Percentiles rank a stretch among this genome's conserved stretches.
phyloP scores from a whole-genome alignment of 2,888 invertebrate species.

The Parnassius smintheus region DNA sequence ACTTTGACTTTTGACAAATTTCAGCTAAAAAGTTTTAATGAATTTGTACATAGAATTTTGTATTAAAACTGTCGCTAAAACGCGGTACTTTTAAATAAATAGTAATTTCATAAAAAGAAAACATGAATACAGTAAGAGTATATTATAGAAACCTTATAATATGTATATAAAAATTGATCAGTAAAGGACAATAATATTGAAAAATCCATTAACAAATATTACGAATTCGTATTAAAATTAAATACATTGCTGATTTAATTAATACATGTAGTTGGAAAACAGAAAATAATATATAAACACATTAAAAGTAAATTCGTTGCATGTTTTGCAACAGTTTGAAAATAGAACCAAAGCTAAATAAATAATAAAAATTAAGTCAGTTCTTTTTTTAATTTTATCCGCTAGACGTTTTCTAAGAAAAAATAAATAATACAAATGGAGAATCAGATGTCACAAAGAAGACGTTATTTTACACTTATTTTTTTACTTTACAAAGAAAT shows the following conservation, averaged over 20 bases:
- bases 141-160: neutral
- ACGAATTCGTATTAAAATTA: too few species aligned
- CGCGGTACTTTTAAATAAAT: slow-evolving; percentile 4
- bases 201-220: too few species aligned
- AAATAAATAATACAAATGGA: slow-evolving; percentile 23
- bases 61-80: slow-evolving; percentile 11
- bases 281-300: slow-evolving; percentile 4
- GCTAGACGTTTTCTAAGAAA: slow-evolving; percentile 11
- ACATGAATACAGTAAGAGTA: neutral
- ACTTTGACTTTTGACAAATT: slow-evolving; percentile 8
- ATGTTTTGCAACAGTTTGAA: neutral
- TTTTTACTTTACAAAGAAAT: slow-evolving; percentile 18
- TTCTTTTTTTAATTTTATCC: slow-evolving; percentile 20
- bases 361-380: slow-evolving; percentile 22
- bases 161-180: neutral
- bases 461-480: slow-evolving; percentile 17
- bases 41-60: neutral
- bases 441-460: slow-evolving; percentile 11
- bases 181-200: too few species aligned
- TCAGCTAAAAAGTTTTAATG: slow-evolving; percentile 7
- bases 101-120: neutral
- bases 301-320: slow-evolving; percentile 1
- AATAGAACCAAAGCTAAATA: slow-evolving; percentile 21
- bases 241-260: too few species aligned
- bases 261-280: slow-evolving; percentile 1